These are phyloP conservation scores for Drymonia ruficornis DNA, from an alignment of 2,888 invertebrate genomes.

Conservation along the genomic window DNA sequence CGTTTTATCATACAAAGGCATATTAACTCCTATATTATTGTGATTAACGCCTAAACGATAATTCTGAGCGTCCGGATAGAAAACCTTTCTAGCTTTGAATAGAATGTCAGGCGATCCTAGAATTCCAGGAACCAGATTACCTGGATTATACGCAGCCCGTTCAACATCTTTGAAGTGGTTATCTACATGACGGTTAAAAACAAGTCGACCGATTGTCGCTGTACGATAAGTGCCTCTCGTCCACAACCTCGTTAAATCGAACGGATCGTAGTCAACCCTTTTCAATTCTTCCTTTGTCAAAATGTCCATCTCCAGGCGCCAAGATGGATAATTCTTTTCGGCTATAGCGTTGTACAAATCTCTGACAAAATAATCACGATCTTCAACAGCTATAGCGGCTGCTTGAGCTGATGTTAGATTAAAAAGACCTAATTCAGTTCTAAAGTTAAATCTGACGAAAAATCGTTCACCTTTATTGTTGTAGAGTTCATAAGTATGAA, in stretches of 20 bases:
- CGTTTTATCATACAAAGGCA: conserved; percentile 52
- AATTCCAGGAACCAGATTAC: conserved; percentile 69
- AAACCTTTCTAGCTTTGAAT: conserved; percentile 55
- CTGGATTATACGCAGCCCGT: conserved; percentile 58
- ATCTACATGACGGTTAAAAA: conserved; percentile 56
- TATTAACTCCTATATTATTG: conserved; percentile 59
- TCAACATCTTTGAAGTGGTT: conserved; percentile 59
- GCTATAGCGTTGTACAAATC: conserved; percentile 95
- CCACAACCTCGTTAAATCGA: conserved; percentile 62
- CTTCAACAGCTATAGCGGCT: conserved; percentile 85
- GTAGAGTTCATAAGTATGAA: conserved; percentile 94
- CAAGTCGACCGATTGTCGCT: conserved; percentile 55
- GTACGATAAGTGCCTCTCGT: conserved; percentile 64
- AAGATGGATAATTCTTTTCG: conserved; percentile 77
- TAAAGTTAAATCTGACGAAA: conserved; percentile 95
- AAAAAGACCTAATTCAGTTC: conserved; percentile 94
- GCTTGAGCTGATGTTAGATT: conserved; percentile 88
- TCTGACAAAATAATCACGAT: conserved; percentile 93
- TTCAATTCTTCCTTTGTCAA: conserved; percentile 51
- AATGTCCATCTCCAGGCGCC: conserved; percentile 66
- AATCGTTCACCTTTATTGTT: conserved; percentile 88
- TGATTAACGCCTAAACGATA: conserved; percentile 63
- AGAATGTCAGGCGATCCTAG: conserved; percentile 59
- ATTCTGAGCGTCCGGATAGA: conserved; percentile 60
- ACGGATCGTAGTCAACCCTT: conserved; percentile 60